These are phyloP conservation scores for Athene noctua DNA, from an alignment of 2,113 vertebrate genomes.

Conservation along the genomic window DNA sequence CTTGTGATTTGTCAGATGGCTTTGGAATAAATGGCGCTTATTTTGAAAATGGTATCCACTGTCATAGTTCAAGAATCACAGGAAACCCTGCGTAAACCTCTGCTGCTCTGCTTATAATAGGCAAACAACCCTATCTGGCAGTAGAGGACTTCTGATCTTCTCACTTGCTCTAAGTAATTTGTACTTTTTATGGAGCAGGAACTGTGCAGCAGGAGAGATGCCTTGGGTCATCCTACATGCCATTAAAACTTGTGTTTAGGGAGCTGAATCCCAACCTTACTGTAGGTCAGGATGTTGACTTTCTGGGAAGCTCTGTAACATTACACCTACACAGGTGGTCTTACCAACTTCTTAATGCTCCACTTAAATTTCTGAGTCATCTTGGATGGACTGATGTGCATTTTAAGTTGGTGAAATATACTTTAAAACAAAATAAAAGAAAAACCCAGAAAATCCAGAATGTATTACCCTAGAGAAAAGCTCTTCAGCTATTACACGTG, in stretches of 20 bases:
- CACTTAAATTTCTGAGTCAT: neutral
- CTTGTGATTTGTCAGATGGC: neutral
- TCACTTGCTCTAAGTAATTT: neutral
- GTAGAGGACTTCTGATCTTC: neutral
- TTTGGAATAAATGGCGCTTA: neutral
- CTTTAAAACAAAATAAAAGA: neutral
- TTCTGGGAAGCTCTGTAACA: neutral
- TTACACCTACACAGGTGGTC: neutral
- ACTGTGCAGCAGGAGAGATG: neutral
- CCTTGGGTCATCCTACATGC: neutral
- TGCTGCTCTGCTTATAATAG: neutral
- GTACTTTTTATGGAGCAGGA: neutral
- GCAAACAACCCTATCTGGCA: neutral
- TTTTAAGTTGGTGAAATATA: neutral
- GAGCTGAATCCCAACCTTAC: neutral
- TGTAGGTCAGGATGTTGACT: neutral
- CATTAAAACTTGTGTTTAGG: neutral
- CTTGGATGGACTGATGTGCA: too few species aligned
- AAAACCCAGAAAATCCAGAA: neutral
- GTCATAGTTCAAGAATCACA: neutral
- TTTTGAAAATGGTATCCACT: neutral
- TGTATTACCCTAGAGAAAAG: neutral
- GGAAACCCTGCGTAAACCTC: neutral
- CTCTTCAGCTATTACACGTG: neutral
- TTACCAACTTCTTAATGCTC: neutral